A percentile compares a stretch with the other conserved stretches of the same genome.
phyloP scores from a whole-genome alignment of 1,140 invertebrate genomes.

The Hypsibius dujardini region DNA sequence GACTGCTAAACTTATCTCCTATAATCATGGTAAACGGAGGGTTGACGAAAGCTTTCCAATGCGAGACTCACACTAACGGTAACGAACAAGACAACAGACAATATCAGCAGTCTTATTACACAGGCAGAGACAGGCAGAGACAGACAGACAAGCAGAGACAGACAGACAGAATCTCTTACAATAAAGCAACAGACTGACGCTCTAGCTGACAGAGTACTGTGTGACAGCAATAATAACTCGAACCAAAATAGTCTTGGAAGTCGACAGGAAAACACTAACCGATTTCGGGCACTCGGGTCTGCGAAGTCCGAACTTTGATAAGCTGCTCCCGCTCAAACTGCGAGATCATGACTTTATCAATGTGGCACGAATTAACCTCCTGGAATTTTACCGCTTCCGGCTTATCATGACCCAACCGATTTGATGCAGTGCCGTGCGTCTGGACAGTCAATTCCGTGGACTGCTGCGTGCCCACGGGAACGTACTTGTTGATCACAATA shows the following conservation, averaged over 20 bases:
- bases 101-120: no score
- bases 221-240: no score
- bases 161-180: no score
- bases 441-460: conserved; percentile 22
- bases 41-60: no score
- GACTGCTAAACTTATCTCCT: conserved; percentile 90
- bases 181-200: no score
- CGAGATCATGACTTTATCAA: conserved; percentile 90
- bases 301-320: conserved; percentile 75
- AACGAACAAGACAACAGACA: no score
- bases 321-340: conserved; percentile 75
- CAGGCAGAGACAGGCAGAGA: no score
- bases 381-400: conserved; percentile 33
- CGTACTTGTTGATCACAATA: conserved; percentile 29
- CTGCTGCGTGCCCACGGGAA: conserved; percentile 25
- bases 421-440: neutral
- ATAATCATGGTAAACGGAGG: no score
- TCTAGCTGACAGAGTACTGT: no score
- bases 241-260: no score
- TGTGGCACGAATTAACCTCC: conserved; percentile 48
- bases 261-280: conserved; percentile 37
- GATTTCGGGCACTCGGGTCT: conserved; percentile 83
- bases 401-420: conserved; percentile 33
- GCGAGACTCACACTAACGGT: no score
- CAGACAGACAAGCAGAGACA: no score